Conservation (phyloP, 2,888 invertebrate species). For the Conomelus anceps region DNA sequence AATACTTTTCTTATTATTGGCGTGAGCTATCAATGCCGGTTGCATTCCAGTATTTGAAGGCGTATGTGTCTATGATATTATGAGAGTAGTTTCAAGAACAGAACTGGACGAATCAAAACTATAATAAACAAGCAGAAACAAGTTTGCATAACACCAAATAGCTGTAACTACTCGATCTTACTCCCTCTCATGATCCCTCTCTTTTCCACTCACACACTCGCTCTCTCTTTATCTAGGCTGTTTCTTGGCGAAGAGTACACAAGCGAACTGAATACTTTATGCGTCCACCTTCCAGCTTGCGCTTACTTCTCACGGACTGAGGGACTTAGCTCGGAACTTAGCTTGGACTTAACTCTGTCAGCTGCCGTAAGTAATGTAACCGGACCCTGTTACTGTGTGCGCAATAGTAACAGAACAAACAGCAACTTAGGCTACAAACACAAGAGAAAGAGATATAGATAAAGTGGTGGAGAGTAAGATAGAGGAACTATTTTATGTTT, state of each 20-base stretch:
- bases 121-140: background rate
- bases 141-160: background rate
- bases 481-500: background rate
- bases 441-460: background rate
- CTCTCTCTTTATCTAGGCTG: background rate
- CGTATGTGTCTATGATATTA: too few species aligned
- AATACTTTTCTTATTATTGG: background rate
- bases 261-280: background rate
- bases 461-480: background rate
- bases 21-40: too few species aligned
- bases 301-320: background rate
- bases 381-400: too few species aligned
- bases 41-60: background rate
- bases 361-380: background rate
- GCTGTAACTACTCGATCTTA: background rate
- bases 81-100: background rate
- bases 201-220: background rate
- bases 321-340: background rate
- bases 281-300: background rate
- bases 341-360: too few species aligned
- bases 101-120: background rate
- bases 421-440: background rate
- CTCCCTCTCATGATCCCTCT: background rate
- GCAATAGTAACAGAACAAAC: background rate
- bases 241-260: background rate